Base-by-base conservation (phyloP, 2,113 vertebrate genomes). In the Psittacara wagleri region DNA sequence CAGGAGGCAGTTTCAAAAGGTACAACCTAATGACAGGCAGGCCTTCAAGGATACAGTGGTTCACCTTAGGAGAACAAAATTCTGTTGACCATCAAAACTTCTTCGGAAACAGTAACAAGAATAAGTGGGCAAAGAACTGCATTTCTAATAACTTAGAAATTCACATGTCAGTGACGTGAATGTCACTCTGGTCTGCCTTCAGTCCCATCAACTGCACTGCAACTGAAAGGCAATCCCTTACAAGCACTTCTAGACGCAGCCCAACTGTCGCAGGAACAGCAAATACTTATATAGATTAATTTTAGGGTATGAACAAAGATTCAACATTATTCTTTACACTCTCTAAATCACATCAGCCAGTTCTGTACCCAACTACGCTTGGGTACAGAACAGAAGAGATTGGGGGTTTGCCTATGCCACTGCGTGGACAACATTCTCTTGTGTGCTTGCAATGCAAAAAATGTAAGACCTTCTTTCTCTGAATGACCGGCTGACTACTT, bases 1-100 rank as follows among this genome's bases (percentile, higher is more conserved):
- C 6, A n/a, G 0, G 1, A 49, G 9, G 13, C 2, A 0, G 28
- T 41, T 81, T 70, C 52, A 73, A 68, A 83, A 55, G 49, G 7
- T 35, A 12, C 1, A 16, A 66, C 19, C 23, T n/a, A 61, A 35
- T 9, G 31, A 67, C 43, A 84, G 19, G 11, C 35, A 77, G 25
- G 31, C 6, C 24, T 82, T 55, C 81, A 44, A 81, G 59, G 33
- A 39, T 31, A 76, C 1, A 0, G 23, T 31, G 19, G 19, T 25
- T 84, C n/a, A n/a, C 28, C 33, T 51, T 39, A 41, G 24, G 41
- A 73, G 67, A 18, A 78, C 33, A n/a, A 61, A 70, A 49, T 37
- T 73, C 41, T 63, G 24, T 39, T 62, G 59, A 57, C 13, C 7
- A 9, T 31, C 17, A 16, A 35, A 73, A 73, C 16, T 44, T 59